Evolutionary conservation across 2,113 vertebrate genomes (phyloP), one percentile per base, ranked within the genome.

Genomic region (Oreotragus oreotragus): DNA sequence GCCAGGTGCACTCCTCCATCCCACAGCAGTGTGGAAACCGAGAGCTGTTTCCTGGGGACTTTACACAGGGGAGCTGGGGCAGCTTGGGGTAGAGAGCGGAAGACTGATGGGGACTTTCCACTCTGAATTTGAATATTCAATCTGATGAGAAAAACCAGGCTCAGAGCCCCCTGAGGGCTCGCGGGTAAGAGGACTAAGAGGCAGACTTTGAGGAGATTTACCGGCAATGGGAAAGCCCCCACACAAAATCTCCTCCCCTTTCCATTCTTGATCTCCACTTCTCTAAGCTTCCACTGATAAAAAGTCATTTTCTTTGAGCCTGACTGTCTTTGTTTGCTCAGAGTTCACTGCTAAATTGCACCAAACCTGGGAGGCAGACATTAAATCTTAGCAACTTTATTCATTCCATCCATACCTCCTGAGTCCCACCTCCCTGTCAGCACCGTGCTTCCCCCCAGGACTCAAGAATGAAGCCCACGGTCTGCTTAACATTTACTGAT

Each of bases 131-230:
- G 0, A 47, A 39, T 36, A 25, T 51, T 76, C n/a, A 39, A 47
- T 45, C 70, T 70, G 53, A 64, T 3, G 13, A 77, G 90, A 49
- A 73, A 77, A 88, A 51, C 4, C 64, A 88, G 95, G 51, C 62
- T 39, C 53, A 5, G 96, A 83, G 87, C 79, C 93, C 89, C 89
- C 66, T 49, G 70, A 28, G 84, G 60, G 90, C 76, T 33, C 3
- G 7, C 9, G 13, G 60, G 2, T 6, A 16, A 16, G 28, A 87
- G 28, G 6, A 21, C 53, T 10, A 21, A 30, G 33, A 55, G 27
- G 51, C 19, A 15, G 64, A 47, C 17, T 58, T 1, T 23, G 51
- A 49, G 16, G 7, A 28, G 84, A 43, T n/a, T 49, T 28, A 17
- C 81, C 43, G 11, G 58, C 28, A 79, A 14, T 13, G 58, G 90